phyloP scores from a whole-genome alignment of 2,888 invertebrate species.

The Amphipoea oculea region DNA sequence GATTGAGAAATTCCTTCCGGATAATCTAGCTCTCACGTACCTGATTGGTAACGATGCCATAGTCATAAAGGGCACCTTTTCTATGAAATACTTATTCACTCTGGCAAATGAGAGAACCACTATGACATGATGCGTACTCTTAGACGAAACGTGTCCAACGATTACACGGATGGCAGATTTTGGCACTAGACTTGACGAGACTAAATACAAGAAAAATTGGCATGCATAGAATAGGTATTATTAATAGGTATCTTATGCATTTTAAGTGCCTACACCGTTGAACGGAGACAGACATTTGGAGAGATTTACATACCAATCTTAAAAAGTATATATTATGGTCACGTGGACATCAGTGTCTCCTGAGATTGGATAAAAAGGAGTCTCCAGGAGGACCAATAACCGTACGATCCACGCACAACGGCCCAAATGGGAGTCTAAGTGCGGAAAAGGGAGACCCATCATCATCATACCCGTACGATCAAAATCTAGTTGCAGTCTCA shows the following conservation, averaged over 20 bases:
- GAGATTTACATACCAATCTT: not conserved
- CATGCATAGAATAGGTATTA: slow-evolving; percentile 37
- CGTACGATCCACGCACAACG: no score
- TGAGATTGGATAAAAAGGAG: not conserved
- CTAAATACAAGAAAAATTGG: slow-evolving; percentile 27
- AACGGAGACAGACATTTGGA: not conserved
- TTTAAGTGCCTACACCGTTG: slow-evolving; percentile 13
- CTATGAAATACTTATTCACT: slow-evolving; percentile 6
- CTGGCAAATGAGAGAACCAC: slow-evolving; percentile 16
- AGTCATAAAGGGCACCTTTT: not conserved
- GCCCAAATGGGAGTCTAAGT: no score
- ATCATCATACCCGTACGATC: no score
- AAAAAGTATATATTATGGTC: not conserved
- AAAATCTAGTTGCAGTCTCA: no score
- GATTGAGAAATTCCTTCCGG: slow-evolving; percentile 7
- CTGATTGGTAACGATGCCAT: slow-evolving; percentile 44
- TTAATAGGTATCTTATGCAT: slow-evolving; percentile 37
- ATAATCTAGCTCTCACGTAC: slow-evolving; percentile 15
- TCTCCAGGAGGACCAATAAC: not conserved
- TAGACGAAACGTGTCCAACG: not conserved
- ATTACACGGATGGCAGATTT: slow-evolving; percentile 15
- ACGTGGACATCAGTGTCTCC: not conserved
- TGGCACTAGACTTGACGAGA: slow-evolving; percentile 37
- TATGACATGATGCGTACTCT: not conserved
- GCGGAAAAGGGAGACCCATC: no score